Evolutionary conservation across 2,797 vertebrate genomes (phyloP), one percentile per base, ranked within the genome.

Genomic region (Fundulus diaphanus): DNA sequence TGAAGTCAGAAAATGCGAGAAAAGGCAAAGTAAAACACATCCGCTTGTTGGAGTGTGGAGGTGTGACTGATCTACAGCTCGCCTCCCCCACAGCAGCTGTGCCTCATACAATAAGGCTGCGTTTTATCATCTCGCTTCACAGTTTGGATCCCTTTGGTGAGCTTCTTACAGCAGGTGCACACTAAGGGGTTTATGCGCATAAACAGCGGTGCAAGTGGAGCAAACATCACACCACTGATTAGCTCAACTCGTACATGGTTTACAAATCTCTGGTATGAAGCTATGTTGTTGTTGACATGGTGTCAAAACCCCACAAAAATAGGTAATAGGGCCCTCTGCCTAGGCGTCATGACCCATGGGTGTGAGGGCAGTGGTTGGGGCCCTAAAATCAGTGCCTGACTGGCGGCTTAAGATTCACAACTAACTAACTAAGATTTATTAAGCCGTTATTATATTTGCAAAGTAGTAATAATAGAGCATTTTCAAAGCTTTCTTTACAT

Each of bases 61-160:
- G 85, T 78, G 88, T 86, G 82, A 85, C 80, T 72, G 24, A 74
- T 65, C 44, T 76, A 1, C 42, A 18, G 65, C 76, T 82, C 66
- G n/a, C 87, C 83, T 83, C 89, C 88, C 80, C 88, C 84, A 79
- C 88, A 71, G 72, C 89, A 90, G 86, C 86, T 90, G 89, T 61
- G 86, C 11, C 69, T 49, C 11, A 48, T 65, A 61, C 61, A 5
- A 63, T 27, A 7, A 7, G 1, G 3, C 27, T 44, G 44, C 15
- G 20, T 37, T 37, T 27, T 27, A n/a, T 46, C 15, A 49, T 67
- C 37, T 67, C n/a, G 54, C 12, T 15, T 20, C 22, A 80, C 65
- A 22, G 33, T 56, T 78, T 80, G 35, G 56, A 42, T 7, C 71
- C 37, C 68, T 73, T 69, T 52, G 13, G 12, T 27, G 37, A 11